These are phyloP conservation scores for Urocyon cinereoargenteus DNA, from an alignment of 2,797 vertebrate genomes.

Conservation along the genomic window DNA sequence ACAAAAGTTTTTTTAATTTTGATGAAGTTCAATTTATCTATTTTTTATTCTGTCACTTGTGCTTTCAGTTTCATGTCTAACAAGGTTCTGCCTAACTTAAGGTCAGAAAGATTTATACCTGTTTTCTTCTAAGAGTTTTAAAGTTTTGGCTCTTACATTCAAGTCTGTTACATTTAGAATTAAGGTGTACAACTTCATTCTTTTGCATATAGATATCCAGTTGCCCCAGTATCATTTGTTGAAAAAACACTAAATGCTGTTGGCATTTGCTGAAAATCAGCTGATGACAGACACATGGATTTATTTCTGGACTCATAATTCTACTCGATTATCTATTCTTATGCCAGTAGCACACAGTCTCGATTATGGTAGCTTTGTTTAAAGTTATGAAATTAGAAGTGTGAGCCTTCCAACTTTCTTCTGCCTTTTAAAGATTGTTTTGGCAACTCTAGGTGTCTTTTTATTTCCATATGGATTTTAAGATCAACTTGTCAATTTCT, in stretches of 20 bases:
- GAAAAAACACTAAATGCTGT: not conserved
- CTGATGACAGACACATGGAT: not conserved
- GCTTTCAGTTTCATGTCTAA: not conserved
- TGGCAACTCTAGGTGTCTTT: not conserved
- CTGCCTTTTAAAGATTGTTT: not conserved
- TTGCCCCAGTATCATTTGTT: not conserved
- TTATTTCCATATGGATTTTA: not conserved
- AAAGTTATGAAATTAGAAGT: slow-evolving; percentile 1
- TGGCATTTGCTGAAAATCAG: not conserved
- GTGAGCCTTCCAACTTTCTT: not conserved
- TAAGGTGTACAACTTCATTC: not conserved
- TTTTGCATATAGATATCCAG: not conserved
- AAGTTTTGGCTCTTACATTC: not conserved
- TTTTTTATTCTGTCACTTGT: not conserved
- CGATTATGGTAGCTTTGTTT: not conserved
- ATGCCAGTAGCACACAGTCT: not conserved
- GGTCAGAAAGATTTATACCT: not conserved
- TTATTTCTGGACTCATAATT: not conserved
- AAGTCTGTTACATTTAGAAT: not conserved
- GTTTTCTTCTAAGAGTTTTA: not conserved
- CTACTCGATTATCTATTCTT: not conserved
- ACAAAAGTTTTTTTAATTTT: not conserved
- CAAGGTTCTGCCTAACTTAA: not conserved
- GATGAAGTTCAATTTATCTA: slow-evolving; percentile 9
- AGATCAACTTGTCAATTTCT: slow-evolving; percentile 18